Evolutionary conservation across 2,113 vertebrate genomes (phyloP).

Genomic region (Pangasianodon gigas): DNA sequence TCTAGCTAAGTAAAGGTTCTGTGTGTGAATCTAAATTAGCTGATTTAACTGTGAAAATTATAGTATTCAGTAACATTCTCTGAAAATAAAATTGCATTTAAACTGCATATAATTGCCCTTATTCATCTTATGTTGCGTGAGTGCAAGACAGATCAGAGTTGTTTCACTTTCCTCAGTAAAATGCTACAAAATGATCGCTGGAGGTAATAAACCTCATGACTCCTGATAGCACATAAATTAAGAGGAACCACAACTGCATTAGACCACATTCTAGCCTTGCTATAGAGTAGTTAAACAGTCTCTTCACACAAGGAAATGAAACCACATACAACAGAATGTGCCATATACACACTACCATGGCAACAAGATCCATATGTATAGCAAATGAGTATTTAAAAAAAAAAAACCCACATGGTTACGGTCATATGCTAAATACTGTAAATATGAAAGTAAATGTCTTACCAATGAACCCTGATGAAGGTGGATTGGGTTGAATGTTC

Average conservation of each 20-base stretch:
- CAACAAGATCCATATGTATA: no score
- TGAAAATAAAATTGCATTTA: slow-evolving; percentile 2
- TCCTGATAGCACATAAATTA: not conserved
- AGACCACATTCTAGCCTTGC: not conserved
- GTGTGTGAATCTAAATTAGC: not conserved
- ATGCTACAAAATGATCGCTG: not conserved
- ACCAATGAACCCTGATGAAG: slow-evolving; percentile 98
- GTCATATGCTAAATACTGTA: not conserved
- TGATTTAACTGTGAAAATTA: not conserved
- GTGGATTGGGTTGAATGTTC: slow-evolving; percentile 96
- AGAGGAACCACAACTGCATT: not conserved
- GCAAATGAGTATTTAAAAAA: no score
- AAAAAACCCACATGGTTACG: no score
- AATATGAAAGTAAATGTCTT: slow-evolving; percentile 53
- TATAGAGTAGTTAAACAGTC: not conserved
- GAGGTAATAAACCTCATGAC: not conserved
- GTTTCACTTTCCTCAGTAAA: not conserved
- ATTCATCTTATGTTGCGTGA: not conserved
- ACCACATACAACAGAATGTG: not conserved
- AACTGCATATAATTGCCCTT: not conserved
- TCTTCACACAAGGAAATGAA: not conserved
- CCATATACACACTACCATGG: no score
- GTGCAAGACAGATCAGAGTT: not conserved
- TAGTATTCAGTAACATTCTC: not conserved
- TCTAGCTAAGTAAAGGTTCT: not conserved